Percentiles rank a stretch among this genome's conserved stretches.
phyloP scores from a whole-genome alignment of 2,888 invertebrate genomes.

The Limnephilus rhombicus region DNA sequence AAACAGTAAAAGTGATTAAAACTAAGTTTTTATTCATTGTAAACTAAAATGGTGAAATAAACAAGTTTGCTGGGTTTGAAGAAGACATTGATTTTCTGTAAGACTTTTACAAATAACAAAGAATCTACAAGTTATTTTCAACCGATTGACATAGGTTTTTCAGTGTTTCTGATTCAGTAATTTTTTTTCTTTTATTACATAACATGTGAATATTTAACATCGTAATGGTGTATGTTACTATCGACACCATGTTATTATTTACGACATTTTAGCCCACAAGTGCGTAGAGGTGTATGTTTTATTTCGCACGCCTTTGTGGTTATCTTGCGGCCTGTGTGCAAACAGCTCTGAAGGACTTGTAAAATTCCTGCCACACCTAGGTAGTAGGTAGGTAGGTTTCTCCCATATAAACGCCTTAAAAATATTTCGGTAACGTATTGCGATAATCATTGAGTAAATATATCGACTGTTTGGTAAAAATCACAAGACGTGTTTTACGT shows the following conservation, averaged over 20 bases:
- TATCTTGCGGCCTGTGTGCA: not conserved
- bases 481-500: not conserved
- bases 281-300: not conserved
- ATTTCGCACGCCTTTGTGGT: not conserved
- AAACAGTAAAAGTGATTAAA: too few species aligned
- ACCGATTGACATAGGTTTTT: not conserved
- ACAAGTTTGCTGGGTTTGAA: too few species aligned
- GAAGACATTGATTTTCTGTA: too few species aligned
- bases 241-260: not conserved
- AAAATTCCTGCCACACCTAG: conserved; percentile 22
- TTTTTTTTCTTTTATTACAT: not conserved
- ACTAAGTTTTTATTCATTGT: too few species aligned
- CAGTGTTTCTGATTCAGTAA: not conserved
- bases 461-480: not conserved
- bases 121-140: not conserved
- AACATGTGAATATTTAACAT: not conserved
- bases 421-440: conserved; percentile 30
- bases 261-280: not conserved
- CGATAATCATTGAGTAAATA: conserved; percentile 50
- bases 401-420: not conserved
- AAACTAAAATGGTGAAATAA: too few species aligned
- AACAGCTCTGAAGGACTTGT: conserved; percentile 10
- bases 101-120: too few species aligned
- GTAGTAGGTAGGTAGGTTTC: not conserved
- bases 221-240: not conserved